These are phyloP conservation scores for Kuschelorhynchus macadamiae DNA, from an alignment of 2,888 invertebrate species.

Conservation along the genomic window DNA sequence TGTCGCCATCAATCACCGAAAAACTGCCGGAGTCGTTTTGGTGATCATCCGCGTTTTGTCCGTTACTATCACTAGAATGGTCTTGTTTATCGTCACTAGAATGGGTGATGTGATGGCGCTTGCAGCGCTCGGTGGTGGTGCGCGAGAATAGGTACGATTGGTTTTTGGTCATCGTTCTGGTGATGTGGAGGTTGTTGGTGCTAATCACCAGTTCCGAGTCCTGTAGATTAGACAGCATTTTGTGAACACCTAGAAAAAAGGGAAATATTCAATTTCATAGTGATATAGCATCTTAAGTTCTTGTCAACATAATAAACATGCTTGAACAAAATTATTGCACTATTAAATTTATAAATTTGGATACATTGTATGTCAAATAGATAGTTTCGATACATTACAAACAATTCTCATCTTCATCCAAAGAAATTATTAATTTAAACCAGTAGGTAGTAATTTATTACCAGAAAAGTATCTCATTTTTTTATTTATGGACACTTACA, in stretches of 20 bases:
- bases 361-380: no score
- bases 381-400: no score
- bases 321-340: no score
- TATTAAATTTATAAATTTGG: no score
- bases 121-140: conserved; percentile 10
- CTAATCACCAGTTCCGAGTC: conserved; percentile 66
- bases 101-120: background rate
- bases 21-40: background rate
- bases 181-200: conserved; percentile 58
- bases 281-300: background rate
- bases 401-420: no score
- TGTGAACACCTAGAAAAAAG: conserved; percentile 68
- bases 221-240: conserved; percentile 72
- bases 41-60: no score
- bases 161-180: conserved; percentile 52
- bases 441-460: no score
- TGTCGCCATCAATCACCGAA: background rate
- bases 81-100: background rate
- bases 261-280: no score
- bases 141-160: conserved; percentile 57
- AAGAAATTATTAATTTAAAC: no score
- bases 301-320: no score
- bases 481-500: no score
- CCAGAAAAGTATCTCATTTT: no score
- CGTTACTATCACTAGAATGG: background rate